Conservation (phyloP, 2,888 invertebrate species). For the Trilocha varians region DNA sequence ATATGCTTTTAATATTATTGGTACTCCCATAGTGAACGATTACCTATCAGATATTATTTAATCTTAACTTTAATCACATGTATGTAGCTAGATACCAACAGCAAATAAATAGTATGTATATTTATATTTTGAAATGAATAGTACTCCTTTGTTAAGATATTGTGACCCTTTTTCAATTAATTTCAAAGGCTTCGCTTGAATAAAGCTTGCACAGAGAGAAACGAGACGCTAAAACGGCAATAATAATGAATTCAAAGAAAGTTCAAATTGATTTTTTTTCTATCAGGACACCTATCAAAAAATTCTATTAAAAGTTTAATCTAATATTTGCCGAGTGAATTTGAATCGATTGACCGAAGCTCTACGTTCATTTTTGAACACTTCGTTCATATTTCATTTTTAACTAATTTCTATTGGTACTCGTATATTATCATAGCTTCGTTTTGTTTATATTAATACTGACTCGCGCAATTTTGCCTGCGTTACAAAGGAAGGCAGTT, state of each 20-base stretch:
- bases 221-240: not conserved
- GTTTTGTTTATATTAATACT: too few relatives aligned
- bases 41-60: constrained; percentile 4
- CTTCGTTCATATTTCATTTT: not conserved
- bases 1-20: too few relatives aligned
- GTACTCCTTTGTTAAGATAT: too few relatives aligned
- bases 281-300: not conserved
- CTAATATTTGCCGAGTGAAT: constrained; percentile 7
- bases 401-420: too few relatives aligned
- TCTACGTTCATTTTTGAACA: not conserved
- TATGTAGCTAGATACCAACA: too few relatives aligned
- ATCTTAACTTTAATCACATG: too few relatives aligned
- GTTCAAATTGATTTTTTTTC: not conserved
- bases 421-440: too few relatives aligned
- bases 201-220: not conserved
- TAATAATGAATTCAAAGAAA: not conserved
- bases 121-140: too few relatives aligned
- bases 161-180: not conserved
- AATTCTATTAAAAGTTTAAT: constrained; percentile 14
- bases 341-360: not conserved
- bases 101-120: too few relatives aligned
- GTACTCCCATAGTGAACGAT: constrained; percentile 1
- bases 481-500: too few relatives aligned
- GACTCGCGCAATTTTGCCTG: too few relatives aligned
- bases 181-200: not conserved